Evolutionary conservation across 2,888 invertebrate genomes (phyloP), one percentile per base, ranked within the genome.

Genomic region (Drosophila neonasuta): DNA sequence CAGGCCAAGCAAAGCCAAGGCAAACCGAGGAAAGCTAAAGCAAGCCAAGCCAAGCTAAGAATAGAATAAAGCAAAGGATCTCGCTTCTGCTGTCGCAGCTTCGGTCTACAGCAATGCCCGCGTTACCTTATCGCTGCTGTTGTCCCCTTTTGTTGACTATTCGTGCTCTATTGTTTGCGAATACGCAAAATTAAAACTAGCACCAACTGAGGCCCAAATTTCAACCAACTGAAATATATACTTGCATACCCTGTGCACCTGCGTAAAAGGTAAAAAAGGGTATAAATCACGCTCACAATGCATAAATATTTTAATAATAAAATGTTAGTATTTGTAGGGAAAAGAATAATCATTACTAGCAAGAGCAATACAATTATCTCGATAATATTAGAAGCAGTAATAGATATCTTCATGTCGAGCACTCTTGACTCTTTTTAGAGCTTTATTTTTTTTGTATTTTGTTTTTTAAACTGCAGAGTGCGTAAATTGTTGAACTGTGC

Each of bases 151-250:
- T 81, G 86, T 86, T 80, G 86, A 81, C 84, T 86, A 79, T 69
- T 71, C 68, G 76, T 52, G 70, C 68, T 57, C 85, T 68, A 86
- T 86, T 86, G 86, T 81, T 81, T 81, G 81, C 85, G 74, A 79
- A 77, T 76, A 79, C 77, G 85, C 82, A 65, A 81, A 81, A 81
- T 81, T 86, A 81, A 81, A 81, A 84, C 71, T 71, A 61, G 44
- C 67, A 44, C 15, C 65, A 42, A 67, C 50, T 51, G 51, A 44
- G 42, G n/a, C 52, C 62, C 56, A 55, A 55, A 71, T 59, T 63
- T 59, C 66, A 66, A 48, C 59, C 56, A 65, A 24, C 24, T 54
- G 63, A 58, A 55, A 70, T 36, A 76, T 64, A 57, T 46, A 60
- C 45, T 73, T 60, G 7, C 34, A 61, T 64, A 77, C 77, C 63